phyloP scores from a whole-genome alignment of 2,113 vertebrate species.

The Emberiza fucata region DNA sequence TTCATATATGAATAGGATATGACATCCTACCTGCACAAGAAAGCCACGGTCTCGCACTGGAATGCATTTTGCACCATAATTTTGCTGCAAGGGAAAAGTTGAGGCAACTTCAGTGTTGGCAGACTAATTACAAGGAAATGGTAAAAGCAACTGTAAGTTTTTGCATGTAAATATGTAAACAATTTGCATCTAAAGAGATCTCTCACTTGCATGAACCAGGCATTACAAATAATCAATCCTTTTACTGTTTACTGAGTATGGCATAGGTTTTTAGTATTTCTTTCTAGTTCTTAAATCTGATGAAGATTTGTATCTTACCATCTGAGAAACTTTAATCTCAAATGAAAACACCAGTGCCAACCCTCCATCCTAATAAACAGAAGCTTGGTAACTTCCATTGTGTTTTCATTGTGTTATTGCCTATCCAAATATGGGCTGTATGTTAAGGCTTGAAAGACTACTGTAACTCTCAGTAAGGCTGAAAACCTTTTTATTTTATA shows the following conservation, averaged over 20 bases:
- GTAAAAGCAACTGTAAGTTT: not conserved
- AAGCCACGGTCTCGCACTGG: slow-evolving; percentile 83
- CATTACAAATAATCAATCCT: not conserved
- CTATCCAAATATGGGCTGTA: not conserved
- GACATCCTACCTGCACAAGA: slow-evolving; percentile 81
- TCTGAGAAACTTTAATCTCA: not conserved
- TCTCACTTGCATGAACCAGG: not conserved
- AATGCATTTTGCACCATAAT: slow-evolving; percentile 83
- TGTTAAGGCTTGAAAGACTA: not conserved
- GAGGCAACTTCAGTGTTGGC: not conserved
- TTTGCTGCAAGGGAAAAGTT: slow-evolving; percentile 76
- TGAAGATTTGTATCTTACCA: not conserved
- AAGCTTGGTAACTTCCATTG: not conserved
- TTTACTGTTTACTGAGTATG: not conserved
- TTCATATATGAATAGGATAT: not conserved
- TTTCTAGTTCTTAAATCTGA: not conserved
- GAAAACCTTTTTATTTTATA: not conserved
- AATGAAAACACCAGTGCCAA: not conserved
- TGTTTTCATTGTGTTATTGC: fast-evolving
- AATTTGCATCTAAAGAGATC: not conserved
- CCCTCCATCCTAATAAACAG: not conserved
- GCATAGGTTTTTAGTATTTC: not conserved
- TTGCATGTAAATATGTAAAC: not conserved
- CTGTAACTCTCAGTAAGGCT: not conserved
- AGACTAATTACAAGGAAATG: not conserved